Evolutionary conservation across 2,888 invertebrate genomes (phyloP).

Genomic region (Cantharis nigra): DNA sequence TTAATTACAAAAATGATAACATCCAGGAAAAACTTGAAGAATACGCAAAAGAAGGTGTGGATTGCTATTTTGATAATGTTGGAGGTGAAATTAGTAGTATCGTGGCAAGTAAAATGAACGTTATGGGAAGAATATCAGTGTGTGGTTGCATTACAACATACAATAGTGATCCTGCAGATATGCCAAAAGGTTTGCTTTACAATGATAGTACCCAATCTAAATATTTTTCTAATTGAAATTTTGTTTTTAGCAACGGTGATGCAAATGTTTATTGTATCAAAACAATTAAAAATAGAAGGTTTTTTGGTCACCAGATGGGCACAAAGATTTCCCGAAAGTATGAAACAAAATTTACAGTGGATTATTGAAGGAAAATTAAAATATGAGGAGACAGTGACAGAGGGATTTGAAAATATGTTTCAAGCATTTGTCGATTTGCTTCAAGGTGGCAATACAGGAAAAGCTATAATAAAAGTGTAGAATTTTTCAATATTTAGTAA

Average conservation of each 20-base stretch:
- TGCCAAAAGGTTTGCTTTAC: slow-evolving; percentile 33
- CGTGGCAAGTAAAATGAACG: slow-evolving; percentile 66
- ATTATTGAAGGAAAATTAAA: slow-evolving; percentile 70
- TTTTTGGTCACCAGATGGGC: slow-evolving; percentile 62
- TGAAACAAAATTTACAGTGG: slow-evolving; percentile 65
- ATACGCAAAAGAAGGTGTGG: slow-evolving; percentile 69
- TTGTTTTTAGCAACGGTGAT: slow-evolving; percentile 54
- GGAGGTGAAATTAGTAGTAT: slow-evolving; percentile 68
- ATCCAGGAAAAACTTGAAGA: slow-evolving; percentile 61
- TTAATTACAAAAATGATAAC: slow-evolving; percentile 72
- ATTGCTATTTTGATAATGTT: slow-evolving; percentile 81
- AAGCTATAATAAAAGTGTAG: slow-evolving; percentile 67
- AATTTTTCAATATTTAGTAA: neutral
- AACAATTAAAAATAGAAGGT: slow-evolving; percentile 68
- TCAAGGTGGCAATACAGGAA: slow-evolving; percentile 70
- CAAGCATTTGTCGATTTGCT: slow-evolving; percentile 68
- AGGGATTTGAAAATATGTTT: slow-evolving; percentile 76
- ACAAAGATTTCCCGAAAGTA: slow-evolving; percentile 64
- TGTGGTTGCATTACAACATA: slow-evolving; percentile 72
- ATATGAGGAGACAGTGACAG: slow-evolving; percentile 67
- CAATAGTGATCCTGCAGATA: slow-evolving; percentile 54
- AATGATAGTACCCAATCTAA: neutral
- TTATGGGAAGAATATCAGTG: slow-evolving; percentile 65
- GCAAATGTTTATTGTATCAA: slow-evolving; percentile 61
- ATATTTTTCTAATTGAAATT: neutral